Conservation (phyloP, 2,797 vertebrate species). For the Setipinna tenuifilis region DNA sequence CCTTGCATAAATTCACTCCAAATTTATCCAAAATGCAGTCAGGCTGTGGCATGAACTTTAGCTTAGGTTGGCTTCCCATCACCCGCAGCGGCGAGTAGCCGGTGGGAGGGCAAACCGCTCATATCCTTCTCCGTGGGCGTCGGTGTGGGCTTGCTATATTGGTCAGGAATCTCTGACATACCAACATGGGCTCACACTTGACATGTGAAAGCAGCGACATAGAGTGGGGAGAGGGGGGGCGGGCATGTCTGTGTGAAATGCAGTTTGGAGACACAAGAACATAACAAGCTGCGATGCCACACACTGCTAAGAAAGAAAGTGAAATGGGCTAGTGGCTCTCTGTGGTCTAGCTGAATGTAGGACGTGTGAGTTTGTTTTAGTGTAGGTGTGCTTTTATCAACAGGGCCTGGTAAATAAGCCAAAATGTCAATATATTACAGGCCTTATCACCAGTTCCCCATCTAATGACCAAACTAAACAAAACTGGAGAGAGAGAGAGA, state of each 20-base stretch:
- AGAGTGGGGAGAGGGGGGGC: too few species aligned
- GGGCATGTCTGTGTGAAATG: background rate
- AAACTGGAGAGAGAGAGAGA: slow-evolving; percentile 50
- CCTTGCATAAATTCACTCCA: slow-evolving; percentile 42
- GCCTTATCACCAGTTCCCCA: slow-evolving; percentile 69
- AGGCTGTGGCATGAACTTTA: slow-evolving; percentile 43
- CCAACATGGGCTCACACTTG: slow-evolving; percentile 46
- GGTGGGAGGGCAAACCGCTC: slow-evolving; percentile 29
- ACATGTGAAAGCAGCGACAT: slow-evolving; percentile 39
- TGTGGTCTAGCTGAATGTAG: background rate
- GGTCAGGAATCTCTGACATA: slow-evolving; percentile 55
- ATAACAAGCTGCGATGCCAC: background rate
- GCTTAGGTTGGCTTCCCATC: slow-evolving; percentile 48
- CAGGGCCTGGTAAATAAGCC: slow-evolving; percentile 57
- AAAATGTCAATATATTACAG: slow-evolving; percentile 68
- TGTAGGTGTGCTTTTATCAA: slow-evolving; percentile 8
- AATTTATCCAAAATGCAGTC: slow-evolving; percentile 36
- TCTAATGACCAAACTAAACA: slow-evolving; percentile 76
- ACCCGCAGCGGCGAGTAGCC: slow-evolving; percentile 31
- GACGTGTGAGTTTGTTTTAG: background rate
- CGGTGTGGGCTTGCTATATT: slow-evolving; percentile 51
- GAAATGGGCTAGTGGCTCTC: background rate
- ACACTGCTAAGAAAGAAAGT: background rate
- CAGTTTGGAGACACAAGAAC: background rate
- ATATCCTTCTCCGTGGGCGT: slow-evolving; percentile 4